Evolutionary conservation across 1,140 invertebrate species (phyloP).

Genomic region (Drosophila ogumai): DNA sequence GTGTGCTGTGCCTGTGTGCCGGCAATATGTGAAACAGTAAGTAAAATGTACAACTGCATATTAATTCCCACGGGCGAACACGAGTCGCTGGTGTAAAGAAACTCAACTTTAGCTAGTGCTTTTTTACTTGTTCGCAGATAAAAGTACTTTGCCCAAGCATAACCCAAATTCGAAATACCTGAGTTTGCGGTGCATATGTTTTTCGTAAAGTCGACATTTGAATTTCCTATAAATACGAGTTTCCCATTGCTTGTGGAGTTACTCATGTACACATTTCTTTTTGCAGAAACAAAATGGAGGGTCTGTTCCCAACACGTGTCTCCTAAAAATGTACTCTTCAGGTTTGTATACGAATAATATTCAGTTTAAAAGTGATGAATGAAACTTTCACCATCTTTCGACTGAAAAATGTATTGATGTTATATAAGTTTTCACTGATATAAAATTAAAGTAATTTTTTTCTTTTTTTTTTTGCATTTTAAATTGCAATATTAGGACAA

Average conservation of each 20-base stretch:
- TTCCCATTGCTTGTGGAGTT: neutral
- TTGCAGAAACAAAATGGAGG: constrained; percentile 21
- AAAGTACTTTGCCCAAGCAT: constrained; percentile 80
- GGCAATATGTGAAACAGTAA: constrained; percentile 28
- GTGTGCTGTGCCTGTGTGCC: neutral
- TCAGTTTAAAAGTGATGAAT: neutral
- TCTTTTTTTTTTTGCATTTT: neutral
- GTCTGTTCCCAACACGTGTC: neutral
- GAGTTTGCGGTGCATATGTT: constrained; percentile 83
- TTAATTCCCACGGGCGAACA: constrained; percentile 43
- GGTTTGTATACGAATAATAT: neutral
- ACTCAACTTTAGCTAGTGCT: constrained; percentile 81
- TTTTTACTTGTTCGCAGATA: constrained; percentile 78
- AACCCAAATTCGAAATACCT: constrained; percentile 70
- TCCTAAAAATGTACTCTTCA: neutral
- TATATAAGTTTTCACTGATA: constrained; percentile 18
- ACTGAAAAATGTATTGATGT: constrained; percentile 15
- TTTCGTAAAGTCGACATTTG: constrained; percentile 67
- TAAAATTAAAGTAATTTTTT: neutral
- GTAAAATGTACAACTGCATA: neutral
- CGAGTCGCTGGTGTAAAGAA: constrained; percentile 84
- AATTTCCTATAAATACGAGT: neutral
- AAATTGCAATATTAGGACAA: neutral
- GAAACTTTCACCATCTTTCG: constrained; percentile 19
- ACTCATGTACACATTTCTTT: constrained; percentile 1